A percentile compares a stretch with the other conserved stretches of the same genome.
Evolutionary conservation across 2,113 vertebrate species (phyloP).

Genomic region (Scomber scombrus): DNA sequence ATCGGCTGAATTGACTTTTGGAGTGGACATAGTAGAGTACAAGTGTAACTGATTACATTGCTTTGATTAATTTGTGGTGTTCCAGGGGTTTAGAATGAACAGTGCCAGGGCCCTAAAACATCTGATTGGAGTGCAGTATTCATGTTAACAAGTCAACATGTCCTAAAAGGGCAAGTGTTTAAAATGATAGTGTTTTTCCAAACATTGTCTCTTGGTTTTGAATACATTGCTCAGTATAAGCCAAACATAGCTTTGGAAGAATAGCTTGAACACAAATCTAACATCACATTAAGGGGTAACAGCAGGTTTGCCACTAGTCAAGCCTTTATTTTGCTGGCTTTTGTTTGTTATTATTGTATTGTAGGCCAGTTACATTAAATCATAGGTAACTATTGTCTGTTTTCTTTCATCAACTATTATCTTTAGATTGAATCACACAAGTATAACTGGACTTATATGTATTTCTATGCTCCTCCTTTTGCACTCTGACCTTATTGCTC

Average conservation of each 20-base stretch:
- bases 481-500: background rate
- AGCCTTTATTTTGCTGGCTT: background rate
- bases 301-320: background rate
- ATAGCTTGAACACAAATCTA: background rate
- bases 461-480: background rate
- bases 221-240: background rate
- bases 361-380: background rate
- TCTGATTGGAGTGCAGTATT: background rate
- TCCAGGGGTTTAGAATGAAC: background rate
- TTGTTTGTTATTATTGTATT: constrained; percentile 3
- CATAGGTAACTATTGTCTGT: background rate
- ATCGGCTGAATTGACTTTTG: background rate
- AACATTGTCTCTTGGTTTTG: background rate
- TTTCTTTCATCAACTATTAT: background rate
- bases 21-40: background rate
- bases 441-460: background rate
- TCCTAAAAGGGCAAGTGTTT: background rate
- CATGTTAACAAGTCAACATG: background rate
- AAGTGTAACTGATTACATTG: background rate
- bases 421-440: background rate
- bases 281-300: background rate
- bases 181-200: background rate
- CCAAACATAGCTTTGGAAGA: background rate
- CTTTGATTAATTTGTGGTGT: constrained; percentile 7
- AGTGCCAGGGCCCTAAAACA: background rate